phyloP scores from a whole-genome alignment of 2,888 invertebrate genomes.

The Deilephila elpenor region DNA sequence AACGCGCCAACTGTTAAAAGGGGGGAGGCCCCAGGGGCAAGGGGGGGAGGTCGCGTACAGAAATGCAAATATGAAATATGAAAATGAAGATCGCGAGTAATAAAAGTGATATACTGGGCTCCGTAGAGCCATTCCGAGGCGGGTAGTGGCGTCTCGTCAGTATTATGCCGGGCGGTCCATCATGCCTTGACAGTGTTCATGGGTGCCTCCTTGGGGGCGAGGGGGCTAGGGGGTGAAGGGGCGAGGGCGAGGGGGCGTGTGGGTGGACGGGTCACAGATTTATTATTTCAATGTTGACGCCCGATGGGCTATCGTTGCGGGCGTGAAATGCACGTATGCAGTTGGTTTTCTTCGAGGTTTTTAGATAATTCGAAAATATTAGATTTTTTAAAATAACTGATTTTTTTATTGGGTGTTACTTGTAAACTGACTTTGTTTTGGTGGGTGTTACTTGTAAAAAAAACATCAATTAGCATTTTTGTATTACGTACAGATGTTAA shows the following conservation, averaged over 20 bases:
- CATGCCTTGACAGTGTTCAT: conserved; percentile 88
- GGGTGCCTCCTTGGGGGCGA: conserved; percentile 71
- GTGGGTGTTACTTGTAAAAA: no score
- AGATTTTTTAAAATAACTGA: neutral
- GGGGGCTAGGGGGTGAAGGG: conserved; percentile 57
- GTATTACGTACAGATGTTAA: no score
- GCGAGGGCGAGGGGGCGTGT: conserved; percentile 40
- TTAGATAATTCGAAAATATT: neutral
- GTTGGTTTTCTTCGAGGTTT: neutral
- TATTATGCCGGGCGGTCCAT: conserved; percentile 90
- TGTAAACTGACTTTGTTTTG: no score
- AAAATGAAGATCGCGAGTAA: conserved; percentile 90
- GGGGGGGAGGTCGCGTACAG: conserved; percentile 56
- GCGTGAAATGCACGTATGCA: conserved; percentile 2
- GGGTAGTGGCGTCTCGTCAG: conserved; percentile 89
- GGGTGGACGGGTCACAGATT: conserved; percentile 68
- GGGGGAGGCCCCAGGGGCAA: conserved; percentile 49
- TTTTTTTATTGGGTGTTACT: no score
- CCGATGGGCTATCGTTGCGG: conserved; percentile 56
- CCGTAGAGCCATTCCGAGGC: conserved; percentile 90
- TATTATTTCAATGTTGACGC: conserved; percentile 79
- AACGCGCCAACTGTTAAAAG: conserved; percentile 78
- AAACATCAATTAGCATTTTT: no score
- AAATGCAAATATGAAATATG: conserved; percentile 86
- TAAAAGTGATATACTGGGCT: conserved; percentile 92